Evolutionary conservation across 2,888 invertebrate species (phyloP).

Genomic region (Troides oblongomaculatus): DNA sequence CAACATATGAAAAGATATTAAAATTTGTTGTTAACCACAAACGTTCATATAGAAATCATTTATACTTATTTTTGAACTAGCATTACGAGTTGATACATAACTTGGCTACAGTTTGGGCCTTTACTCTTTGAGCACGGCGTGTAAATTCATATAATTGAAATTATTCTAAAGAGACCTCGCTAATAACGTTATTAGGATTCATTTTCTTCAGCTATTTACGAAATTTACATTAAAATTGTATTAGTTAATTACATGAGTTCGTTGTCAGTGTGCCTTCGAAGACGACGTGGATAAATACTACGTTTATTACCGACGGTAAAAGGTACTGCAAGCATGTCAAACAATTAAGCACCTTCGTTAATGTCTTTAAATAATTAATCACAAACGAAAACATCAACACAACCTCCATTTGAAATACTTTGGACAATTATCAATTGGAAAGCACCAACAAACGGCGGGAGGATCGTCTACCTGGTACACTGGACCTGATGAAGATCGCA

Average conservation of each 20-base stretch:
- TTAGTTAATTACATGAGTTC: constrained; percentile 5
- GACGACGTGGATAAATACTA: too few relatives aligned
- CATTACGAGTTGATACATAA: background rate
- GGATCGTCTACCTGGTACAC: too few relatives aligned
- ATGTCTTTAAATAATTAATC: too few relatives aligned
- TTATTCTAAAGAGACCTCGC: background rate
- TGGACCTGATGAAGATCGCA: too few relatives aligned
- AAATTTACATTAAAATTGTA: background rate
- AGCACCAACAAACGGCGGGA: too few relatives aligned
- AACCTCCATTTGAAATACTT: too few relatives aligned
- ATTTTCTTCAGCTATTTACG: background rate
- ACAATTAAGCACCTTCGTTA: too few relatives aligned
- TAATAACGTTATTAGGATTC: background rate
- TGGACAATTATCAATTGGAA: too few relatives aligned
- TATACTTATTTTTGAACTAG: background rate
- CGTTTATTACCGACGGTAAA: too few relatives aligned
- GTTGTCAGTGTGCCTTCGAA: constrained; percentile 15
- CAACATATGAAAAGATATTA: background rate
- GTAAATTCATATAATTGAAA: background rate
- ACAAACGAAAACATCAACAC: too few relatives aligned
- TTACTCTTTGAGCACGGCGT: constrained; percentile 14
- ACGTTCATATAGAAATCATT: constrained; percentile 1
- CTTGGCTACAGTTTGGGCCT: background rate
- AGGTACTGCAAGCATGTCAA: too few relatives aligned
- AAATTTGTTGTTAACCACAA: background rate